These are phyloP conservation scores for Columba livia DNA, from an alignment of 2,113 vertebrate genomes.

Conservation along the genomic window DNA sequence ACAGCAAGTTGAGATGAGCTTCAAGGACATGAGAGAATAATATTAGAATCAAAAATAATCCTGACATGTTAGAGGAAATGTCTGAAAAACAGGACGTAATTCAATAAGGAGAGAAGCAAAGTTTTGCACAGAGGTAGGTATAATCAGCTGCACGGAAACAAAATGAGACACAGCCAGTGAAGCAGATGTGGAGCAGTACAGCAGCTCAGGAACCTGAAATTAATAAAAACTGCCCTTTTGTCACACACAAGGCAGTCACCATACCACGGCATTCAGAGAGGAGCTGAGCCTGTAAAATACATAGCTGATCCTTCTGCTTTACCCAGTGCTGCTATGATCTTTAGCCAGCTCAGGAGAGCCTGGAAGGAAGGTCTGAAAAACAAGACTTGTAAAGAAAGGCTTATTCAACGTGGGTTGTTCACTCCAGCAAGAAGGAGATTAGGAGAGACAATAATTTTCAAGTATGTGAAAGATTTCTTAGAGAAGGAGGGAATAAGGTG, in stretches of 20 bases:
- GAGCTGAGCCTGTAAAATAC: background rate
- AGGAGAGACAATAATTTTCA: background rate
- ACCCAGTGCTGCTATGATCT: background rate
- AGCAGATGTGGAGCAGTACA: background rate
- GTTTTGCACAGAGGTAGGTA: background rate
- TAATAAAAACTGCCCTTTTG: conserved; percentile 6
- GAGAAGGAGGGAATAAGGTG: background rate
- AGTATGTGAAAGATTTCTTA: background rate
- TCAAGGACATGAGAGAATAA: background rate
- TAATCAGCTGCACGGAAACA: background rate
- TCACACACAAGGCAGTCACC: background rate
- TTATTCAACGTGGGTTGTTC: background rate
- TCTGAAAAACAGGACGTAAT: background rate
- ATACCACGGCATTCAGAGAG: background rate
- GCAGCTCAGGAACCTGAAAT: conserved; percentile 1
- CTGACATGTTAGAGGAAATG: background rate
- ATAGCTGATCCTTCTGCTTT: background rate
- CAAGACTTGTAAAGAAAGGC: background rate
- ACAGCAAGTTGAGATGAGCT: background rate
- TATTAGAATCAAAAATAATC: background rate
- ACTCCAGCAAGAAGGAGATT: background rate
- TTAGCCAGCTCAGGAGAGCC: background rate
- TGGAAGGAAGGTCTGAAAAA: background rate
- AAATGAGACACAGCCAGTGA: background rate
- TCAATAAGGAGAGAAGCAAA: background rate